A percentile compares a stretch with the other conserved stretches of the same genome.
phyloP scores from a whole-genome alignment of 2,888 invertebrate genomes.

The Cylloceria caligata region DNA sequence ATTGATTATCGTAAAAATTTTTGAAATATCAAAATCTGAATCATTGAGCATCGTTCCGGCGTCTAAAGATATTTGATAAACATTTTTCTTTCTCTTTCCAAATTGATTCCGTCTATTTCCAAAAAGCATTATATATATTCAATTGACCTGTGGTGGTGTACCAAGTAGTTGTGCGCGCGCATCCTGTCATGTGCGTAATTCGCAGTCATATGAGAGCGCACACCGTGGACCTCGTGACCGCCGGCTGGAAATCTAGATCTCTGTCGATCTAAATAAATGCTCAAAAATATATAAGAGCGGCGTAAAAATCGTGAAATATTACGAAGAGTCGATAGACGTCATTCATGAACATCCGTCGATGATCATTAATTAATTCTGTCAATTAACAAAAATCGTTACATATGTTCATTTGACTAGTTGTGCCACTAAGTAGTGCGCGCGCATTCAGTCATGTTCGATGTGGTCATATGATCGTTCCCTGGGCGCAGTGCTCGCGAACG shows the following conservation, averaged over 20 bases:
- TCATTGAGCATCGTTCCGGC: not conserved
- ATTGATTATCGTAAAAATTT: too few relatives aligned
- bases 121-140: not conserved
- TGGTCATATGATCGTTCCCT: conserved; percentile 79
- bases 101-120: too few relatives aligned
- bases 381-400: conserved; percentile 15
- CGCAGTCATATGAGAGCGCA: conserved; percentile 1
- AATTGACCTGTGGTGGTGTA: conserved; percentile 13
- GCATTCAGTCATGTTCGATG: conserved; percentile 70
- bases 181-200: not conserved
- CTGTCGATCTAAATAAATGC: not conserved
- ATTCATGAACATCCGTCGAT: not conserved
- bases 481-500: conserved; percentile 71
- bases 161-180: not conserved
- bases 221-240: not conserved
- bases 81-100: too few relatives aligned
- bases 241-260: conserved; percentile 2
- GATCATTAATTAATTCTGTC: not conserved
- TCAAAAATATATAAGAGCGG: not conserved
- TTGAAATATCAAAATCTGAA: not conserved
- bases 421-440: conserved; percentile 61
- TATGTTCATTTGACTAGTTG: conserved; percentile 54
- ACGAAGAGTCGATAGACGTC: not conserved
- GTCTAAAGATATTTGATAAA: too few relatives aligned
- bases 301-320: not conserved